phyloP scores from a whole-genome alignment of 2,888 invertebrate genomes.

The Plemyria rubiginata region DNA sequence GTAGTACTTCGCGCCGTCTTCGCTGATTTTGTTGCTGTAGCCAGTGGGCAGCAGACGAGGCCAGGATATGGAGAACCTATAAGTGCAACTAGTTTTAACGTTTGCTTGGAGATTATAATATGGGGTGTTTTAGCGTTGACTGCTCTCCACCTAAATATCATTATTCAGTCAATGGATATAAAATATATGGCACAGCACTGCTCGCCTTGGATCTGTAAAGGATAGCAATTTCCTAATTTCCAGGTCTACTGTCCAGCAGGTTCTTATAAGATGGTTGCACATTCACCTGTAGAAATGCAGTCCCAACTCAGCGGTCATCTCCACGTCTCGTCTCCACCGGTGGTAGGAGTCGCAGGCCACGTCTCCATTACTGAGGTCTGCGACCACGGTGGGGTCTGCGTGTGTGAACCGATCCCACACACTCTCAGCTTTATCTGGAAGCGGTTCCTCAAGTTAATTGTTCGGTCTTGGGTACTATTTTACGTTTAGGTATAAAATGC shows the following conservation, averaged over 20 bases:
- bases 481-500: no score
- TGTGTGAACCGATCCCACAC: constrained; percentile 77
- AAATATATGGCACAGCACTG: no score
- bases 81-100: neutral
- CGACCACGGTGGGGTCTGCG: constrained; percentile 37
- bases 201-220: no score
- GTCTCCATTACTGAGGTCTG: constrained; percentile 78
- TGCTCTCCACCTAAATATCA: no score
- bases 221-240: no score
- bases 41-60: constrained; percentile 71
- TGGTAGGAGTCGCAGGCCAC: constrained; percentile 87
- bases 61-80: constrained; percentile 85
- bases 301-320: constrained; percentile 80
- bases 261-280: neutral
- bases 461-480: neutral
- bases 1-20: constrained; percentile 79
- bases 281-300: constrained; percentile 71
- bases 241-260: neutral
- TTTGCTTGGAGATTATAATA: no score
- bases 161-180: no score
- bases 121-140: no score
- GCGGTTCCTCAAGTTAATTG: neutral
- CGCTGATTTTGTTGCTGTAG: constrained; percentile 66
- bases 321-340: constrained; percentile 84
- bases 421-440: constrained; percentile 80